Base-by-base conservation (phyloP, 2,797 vertebrate genomes). In the Pangasius krempfi region DNA sequence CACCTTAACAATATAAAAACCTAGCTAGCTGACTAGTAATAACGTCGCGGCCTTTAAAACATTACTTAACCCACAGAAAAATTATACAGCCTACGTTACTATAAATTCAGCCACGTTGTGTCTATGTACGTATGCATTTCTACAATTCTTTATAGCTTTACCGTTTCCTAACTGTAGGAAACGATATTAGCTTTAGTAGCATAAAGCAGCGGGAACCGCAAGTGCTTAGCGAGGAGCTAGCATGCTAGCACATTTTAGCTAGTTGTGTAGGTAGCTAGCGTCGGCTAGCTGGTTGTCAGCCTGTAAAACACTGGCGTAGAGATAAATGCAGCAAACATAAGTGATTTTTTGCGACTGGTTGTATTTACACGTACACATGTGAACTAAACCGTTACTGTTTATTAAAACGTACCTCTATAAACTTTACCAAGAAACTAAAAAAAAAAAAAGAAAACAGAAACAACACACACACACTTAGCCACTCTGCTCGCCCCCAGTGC, bases 171-270 rank as follows among this genome's bases (percentile, higher is more conserved):
- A 22, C 30, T 4, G 64, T 6, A 64, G 44, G 44, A 47, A 47
- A 47, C 44, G 7, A 8, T 47, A 47, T 47, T 66, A 66, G 33
- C 56, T 44, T 27, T 62, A 44, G 22, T 68, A 50, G 27, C 82
- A 84, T 22, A 66, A 84, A 84, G 25, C 82, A 84, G 82, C 82
- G 82, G 82, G 62, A 84, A 66, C 18, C 4, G 44, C 25, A 47
- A 64, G 18, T n/a, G 14, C 30, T 30, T 9, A 82, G 12, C 56
- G 18, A 40, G 12, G 25, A 62, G 80, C 3, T 50, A 84, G 16
- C 82, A 68, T 68, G 37, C 64, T 84, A 70, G 30, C 83, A 84
- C 16, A 18, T 54, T 52, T 84, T 54, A 84, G 64, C 83, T 9
- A 83, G 25, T 20, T 64, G 40, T 66, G 37, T 50, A 62, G 25